phyloP scores from a whole-genome alignment of 2,888 invertebrate species.

The Argyresthia albistria region DNA sequence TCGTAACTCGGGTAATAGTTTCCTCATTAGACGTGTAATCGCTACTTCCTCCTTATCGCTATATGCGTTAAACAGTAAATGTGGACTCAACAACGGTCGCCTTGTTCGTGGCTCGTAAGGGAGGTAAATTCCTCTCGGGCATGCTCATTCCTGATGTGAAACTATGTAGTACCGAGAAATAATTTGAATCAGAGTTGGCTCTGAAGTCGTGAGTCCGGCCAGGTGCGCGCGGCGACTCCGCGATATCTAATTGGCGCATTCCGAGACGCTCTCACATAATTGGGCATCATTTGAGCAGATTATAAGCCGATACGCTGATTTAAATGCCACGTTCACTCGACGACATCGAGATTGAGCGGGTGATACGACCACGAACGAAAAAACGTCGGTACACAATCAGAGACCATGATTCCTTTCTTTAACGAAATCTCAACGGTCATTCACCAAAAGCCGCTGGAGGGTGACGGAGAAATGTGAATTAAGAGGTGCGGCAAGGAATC shows the following conservation, averaged over 20 bases:
- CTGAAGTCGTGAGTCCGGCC: slow-evolving; percentile 45
- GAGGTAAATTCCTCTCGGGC: no score
- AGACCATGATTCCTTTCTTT: slow-evolving; percentile 62
- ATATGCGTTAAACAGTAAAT: background rate
- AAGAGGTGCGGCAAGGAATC: slow-evolving; percentile 63
- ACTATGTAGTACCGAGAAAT: slow-evolving; percentile 2
- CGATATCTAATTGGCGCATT: slow-evolving; percentile 59
- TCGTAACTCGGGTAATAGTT: slow-evolving; percentile 36
- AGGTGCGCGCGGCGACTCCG: slow-evolving; percentile 40
- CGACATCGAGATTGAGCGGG: background rate
- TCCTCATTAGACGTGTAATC: slow-evolving; percentile 62
- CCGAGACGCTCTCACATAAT: slow-evolving; percentile 57
- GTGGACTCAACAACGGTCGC: no score
- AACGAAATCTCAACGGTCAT: slow-evolving; percentile 55
- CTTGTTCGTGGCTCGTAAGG: no score
- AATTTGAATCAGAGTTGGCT: slow-evolving; percentile 29
- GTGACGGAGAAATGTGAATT: slow-evolving; percentile 55
- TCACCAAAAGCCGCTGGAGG: slow-evolving; percentile 59
- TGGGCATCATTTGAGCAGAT: slow-evolving; percentile 59
- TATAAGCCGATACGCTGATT: slow-evolving; percentile 47
- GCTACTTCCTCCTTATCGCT: slow-evolving; percentile 31
- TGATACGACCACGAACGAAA: slow-evolving; percentile 28
- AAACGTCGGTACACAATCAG: slow-evolving; percentile 30
- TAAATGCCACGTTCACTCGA: slow-evolving; percentile 34
- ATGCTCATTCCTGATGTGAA: background rate